Base-by-base conservation (phyloP, 2,113 vertebrate genomes). In the Marcusenius ussheri region DNA sequence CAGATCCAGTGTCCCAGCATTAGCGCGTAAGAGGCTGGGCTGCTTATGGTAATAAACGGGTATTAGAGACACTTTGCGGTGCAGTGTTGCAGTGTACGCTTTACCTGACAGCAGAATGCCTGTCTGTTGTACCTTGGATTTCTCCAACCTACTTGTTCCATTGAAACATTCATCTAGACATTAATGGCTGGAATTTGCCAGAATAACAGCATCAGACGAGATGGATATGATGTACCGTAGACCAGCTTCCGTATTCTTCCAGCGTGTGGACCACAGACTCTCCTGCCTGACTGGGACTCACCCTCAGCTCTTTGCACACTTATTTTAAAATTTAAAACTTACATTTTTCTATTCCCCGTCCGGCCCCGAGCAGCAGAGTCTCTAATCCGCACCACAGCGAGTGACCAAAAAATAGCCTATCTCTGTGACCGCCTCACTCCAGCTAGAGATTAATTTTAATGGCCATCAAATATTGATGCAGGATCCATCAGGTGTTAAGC, bases 401-500 rank as follows among this genome's bases (percentile, higher is more conserved):
- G 10, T 70, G 62, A 70, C 62, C 62, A 31, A 70, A 70, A 66
- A 10, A 27, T 4, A 5, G 2, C 24, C 8, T 4, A 0, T 4
- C 62, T 11, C 62, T 70, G n/a, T 70, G n/a, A 4, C 62, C n/a
- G 10, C 27, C 27, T 70, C 62, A 70, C 35, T 42, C 35, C 31
- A 19, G 17, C 74, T 42, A 51, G 77, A 47, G 21, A 49, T 49
- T 11, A 49, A 85, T 49, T 91, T 90, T 92, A 90, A 90, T 92
- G 90, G 91, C 91, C 77, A 92, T 92, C 84, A 88, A 51, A 45
- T 88, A 83, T 87, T 50, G 31, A 90, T 47, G 85, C 15, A 83
- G 42, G 31, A 91, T 92, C 91, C 87, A 91, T 92, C 87, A 88
- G 74, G 51, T 88, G 83, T 66, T 50, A 47, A 90, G 56, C 88